Evolutionary conservation across 2,888 invertebrate species (phyloP).

Genomic region (Geotrupes spiniger): DNA sequence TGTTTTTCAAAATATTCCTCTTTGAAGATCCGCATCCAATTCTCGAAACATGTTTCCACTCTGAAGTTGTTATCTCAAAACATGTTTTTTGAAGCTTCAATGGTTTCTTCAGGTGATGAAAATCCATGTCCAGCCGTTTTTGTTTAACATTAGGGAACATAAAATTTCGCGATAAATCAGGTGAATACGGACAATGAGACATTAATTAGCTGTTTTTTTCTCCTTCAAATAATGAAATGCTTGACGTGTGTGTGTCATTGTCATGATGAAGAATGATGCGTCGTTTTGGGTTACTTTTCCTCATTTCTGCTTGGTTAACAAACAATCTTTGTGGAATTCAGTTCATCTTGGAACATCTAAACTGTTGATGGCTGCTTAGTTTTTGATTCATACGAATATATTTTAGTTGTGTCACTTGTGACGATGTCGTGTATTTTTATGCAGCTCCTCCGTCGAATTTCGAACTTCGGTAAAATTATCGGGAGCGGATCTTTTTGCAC

Average conservation of each 20-base stretch:
- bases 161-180: constrained; percentile 30
- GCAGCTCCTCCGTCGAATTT: too few relatives aligned
- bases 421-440: neutral
- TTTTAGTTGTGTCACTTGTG: neutral
- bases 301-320: constrained; percentile 31
- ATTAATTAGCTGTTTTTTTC: neutral
- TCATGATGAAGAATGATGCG: too few relatives aligned
- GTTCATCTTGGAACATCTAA: neutral
- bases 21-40: constrained; percentile 31
- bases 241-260: too few relatives aligned
- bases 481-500: neutral
- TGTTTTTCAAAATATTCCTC: constrained; percentile 15
- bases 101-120: constrained; percentile 28
- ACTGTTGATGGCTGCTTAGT: neutral
- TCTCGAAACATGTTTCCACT: constrained; percentile 23
- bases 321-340: neutral
- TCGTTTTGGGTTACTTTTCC: constrained; percentile 20
- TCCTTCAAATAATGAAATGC: constrained; percentile 10
- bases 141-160: constrained; percentile 26
- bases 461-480: neutral
- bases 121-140: constrained; percentile 30
- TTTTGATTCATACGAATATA: neutral
- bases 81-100: constrained; percentile 29
- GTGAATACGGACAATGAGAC: constrained; percentile 19
- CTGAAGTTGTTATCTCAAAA: constrained; percentile 26